These are phyloP conservation scores for Echinops telfairi DNA, from an alignment of 2,113 vertebrate species.

Conservation along the genomic window DNA sequence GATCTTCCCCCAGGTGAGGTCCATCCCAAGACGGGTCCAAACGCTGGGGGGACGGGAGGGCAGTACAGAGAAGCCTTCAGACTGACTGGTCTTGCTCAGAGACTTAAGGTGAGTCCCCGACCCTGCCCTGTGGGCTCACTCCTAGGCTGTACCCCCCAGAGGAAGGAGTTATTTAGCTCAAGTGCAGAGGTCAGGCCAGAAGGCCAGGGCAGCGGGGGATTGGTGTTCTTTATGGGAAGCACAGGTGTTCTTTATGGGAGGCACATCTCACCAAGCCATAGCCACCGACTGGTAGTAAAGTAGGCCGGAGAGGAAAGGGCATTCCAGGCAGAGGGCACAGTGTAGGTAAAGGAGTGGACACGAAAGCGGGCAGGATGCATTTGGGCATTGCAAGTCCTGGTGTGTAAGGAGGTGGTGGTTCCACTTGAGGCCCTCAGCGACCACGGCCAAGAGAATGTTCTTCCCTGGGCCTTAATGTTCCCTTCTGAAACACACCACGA, in stretches of 20 bases:
- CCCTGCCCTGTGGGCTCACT: neutral
- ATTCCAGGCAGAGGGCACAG: neutral
- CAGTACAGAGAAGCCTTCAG: too few relatives aligned
- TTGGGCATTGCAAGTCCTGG: accelerated
- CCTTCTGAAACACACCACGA: neutral
- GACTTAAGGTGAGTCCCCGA: neutral
- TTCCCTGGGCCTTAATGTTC: neutral
- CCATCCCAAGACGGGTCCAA: neutral
- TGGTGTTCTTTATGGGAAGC: neutral
- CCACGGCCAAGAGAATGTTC: neutral
- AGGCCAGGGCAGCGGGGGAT: neutral
- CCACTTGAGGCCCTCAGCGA: neutral
- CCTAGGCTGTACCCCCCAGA: neutral
- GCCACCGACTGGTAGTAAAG: neutral
- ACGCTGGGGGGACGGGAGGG: neutral
- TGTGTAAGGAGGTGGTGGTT: accelerated
- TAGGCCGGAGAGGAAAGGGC: neutral
- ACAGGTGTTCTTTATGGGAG: too few relatives aligned
- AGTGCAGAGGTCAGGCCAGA: neutral
- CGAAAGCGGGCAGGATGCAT: accelerated
- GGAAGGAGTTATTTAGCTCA: neutral
- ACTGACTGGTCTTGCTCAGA: too few relatives aligned
- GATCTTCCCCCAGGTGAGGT: slow-evolving; percentile 71
- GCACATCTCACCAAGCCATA: neutral
- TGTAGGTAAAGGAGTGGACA: neutral